phyloP scores from a whole-genome alignment of 2,888 invertebrate species.

The Clepsis dumicolana region DNA sequence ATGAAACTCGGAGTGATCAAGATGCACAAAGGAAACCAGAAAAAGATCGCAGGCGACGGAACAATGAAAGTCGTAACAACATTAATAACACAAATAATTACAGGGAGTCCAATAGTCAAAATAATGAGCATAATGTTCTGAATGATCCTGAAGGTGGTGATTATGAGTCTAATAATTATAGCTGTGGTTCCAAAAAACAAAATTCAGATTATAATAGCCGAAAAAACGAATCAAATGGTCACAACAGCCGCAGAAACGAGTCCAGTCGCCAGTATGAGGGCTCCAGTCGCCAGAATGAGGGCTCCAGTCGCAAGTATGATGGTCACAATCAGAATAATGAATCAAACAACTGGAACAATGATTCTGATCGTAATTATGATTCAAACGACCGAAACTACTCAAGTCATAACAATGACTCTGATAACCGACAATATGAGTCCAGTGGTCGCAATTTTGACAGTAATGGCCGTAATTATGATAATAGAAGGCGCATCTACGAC shows the following conservation, averaged over 20 bases:
- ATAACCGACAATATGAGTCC: slow-evolving; percentile 17
- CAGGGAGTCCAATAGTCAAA: slow-evolving; percentile 35
- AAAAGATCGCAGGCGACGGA: slow-evolving; percentile 34
- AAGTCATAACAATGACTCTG: slow-evolving; percentile 27
- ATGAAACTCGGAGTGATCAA: slow-evolving; percentile 52
- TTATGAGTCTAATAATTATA: slow-evolving; percentile 35
- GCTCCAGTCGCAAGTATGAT: slow-evolving; percentile 49
- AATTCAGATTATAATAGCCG: slow-evolving; percentile 35
- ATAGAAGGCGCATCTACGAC: slow-evolving; percentile 49
- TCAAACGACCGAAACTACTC: slow-evolving; percentile 27
- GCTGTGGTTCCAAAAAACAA: slow-evolving; percentile 19
- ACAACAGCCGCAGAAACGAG: slow-evolving; percentile 53
- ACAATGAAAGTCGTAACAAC: slow-evolving; percentile 31
- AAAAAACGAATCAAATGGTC: slow-evolving; percentile 49
- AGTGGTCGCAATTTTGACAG: slow-evolving; percentile 22
- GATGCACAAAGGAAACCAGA: slow-evolving; percentile 64
- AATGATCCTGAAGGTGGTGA: slow-evolving; percentile 28
- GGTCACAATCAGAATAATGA: slow-evolving; percentile 56
- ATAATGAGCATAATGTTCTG: slow-evolving; percentile 19
- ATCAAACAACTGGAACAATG: slow-evolving; percentile 52
- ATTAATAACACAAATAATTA: slow-evolving; percentile 23
- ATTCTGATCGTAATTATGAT: slow-evolving; percentile 42
- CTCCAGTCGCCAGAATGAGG: slow-evolving; percentile 49
- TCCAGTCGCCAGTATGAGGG: slow-evolving; percentile 47
- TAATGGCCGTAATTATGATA: slow-evolving; percentile 45